Base-by-base conservation (phyloP, 2,797 vertebrate species). In the Chloroceryle inda region DNA sequence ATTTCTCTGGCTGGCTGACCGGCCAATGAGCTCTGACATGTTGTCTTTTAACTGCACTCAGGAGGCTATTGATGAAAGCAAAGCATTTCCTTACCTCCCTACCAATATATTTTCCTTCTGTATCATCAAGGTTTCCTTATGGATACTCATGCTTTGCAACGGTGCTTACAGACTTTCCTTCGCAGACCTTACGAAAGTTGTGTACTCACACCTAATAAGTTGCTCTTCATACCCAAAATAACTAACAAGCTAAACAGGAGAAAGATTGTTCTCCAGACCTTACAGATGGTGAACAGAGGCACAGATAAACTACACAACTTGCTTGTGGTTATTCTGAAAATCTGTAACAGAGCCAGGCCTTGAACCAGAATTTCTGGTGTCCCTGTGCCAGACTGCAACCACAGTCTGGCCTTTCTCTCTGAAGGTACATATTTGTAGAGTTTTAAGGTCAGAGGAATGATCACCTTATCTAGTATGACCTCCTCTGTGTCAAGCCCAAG, bases 281-380 rank as follows among this genome's bases (percentile, higher is more conserved):
- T 71, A 64, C 83, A 95, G 86, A 85, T 74, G 88, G 53, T 56
- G 71, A 95, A 92, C 80, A 94, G 91, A 95, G 38, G 77, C 63
- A 94, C 68, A 92, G 78, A 89, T 78, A 91, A 94, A 87, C 50
- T 80, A 68, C 61, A 83, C 29, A 82, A 92, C 52, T 93, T 84
- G 59, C 82, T 37, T 61, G 61, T 67, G 83, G 92, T 90, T 94
- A 52, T 85, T 79, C 73, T 90, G 74, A 71, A 92, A 94, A 82
- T 63, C 40, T 86, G 63, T 77, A 82, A 53, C 10, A 76, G 40
- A 87, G 63, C 47, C 77, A 90, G 74, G 58, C 71, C 79, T 87
- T 74, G 73, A 85, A 92, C 85, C 7, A 0, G 90, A 84, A 66
- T 82, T 91, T 92, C 91, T 94, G 80, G n/a, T 86, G 47, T 86